phyloP scores from a whole-genome alignment of 2,797 vertebrate species.

The Coreius guichenoti region DNA sequence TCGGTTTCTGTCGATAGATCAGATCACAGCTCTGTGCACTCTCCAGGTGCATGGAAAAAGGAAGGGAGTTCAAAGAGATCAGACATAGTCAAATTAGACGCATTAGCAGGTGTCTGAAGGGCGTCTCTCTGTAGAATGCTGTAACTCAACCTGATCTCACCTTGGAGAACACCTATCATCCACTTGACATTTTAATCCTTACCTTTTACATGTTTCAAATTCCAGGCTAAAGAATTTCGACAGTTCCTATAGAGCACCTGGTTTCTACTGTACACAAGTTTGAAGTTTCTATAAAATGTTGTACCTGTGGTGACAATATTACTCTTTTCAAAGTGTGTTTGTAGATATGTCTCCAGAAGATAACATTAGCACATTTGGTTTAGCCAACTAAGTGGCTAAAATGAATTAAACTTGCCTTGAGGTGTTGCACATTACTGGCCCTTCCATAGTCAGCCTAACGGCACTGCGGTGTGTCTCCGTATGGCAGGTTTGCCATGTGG shows the following conservation, averaged over 20 bases:
- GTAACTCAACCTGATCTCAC: constrained; percentile 9
- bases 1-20: constrained; percentile 18
- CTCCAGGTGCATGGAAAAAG: constrained; percentile 22
- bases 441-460: constrained; percentile 17
- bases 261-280: not conserved
- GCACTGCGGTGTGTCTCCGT: not conserved
- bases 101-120: constrained; percentile 19
- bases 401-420: constrained; percentile 57
- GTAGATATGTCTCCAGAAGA: constrained; percentile 10
- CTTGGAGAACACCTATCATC: constrained; percentile 22
- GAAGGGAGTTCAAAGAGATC: constrained; percentile 12
- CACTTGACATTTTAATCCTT: constrained; percentile 22
- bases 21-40: not conserved
- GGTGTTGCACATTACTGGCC: constrained; percentile 68
- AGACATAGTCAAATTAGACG: constrained; percentile 7
- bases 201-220: constrained; percentile 7
- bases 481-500: constrained; percentile 4
- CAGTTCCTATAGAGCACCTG: not conserved
- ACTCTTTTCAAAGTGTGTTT: not conserved
- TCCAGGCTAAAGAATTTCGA: not conserved
- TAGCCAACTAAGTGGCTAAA: constrained; percentile 10
- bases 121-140: not conserved
- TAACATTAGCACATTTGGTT: not conserved
- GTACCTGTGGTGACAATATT: not conserved
- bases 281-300: not conserved